phyloP scores from a whole-genome alignment of 2,888 invertebrate genomes.

The Tenthredo notha region DNA sequence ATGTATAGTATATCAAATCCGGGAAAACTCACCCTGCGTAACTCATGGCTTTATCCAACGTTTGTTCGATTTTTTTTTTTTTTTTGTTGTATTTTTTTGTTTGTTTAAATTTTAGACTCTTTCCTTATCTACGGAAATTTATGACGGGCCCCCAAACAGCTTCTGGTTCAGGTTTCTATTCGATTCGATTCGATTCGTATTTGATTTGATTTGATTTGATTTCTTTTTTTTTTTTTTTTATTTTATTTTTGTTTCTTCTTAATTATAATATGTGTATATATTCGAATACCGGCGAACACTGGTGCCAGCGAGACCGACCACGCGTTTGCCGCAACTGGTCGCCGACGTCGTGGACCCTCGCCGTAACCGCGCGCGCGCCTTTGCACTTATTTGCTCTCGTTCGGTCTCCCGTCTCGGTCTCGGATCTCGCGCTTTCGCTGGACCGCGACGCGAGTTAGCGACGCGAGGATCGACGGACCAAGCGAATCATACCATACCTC shows the following conservation, averaged over 20 bases:
- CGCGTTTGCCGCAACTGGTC: slow-evolving; percentile 52
- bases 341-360: slow-evolving; percentile 16
- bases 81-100: no score
- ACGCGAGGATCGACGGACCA: slow-evolving; percentile 10
- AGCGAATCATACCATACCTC: background rate
- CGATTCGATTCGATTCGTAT: background rate
- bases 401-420: slow-evolving; percentile 11
- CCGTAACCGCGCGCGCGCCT: slow-evolving; percentile 46
- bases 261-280: background rate
- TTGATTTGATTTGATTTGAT: background rate
- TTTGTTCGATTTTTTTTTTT: background rate
- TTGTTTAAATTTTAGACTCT: background rate
- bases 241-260: background rate
- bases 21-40: slow-evolving; percentile 41
- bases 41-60: slow-evolving; percentile 44
- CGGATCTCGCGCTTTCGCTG: slow-evolving; percentile 35
- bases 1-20: background rate
- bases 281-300: slow-evolving; percentile 36
- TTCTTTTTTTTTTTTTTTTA: background rate
- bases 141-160: background rate
- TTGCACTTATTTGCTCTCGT: slow-evolving; percentile 47
- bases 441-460: slow-evolving; percentile 10
- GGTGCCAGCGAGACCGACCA: slow-evolving; percentile 44
- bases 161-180: background rate
- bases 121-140: background rate